These are phyloP conservation scores for Melipona beecheii DNA, from an alignment of 2,888 invertebrate species.

Conservation along the genomic window DNA sequence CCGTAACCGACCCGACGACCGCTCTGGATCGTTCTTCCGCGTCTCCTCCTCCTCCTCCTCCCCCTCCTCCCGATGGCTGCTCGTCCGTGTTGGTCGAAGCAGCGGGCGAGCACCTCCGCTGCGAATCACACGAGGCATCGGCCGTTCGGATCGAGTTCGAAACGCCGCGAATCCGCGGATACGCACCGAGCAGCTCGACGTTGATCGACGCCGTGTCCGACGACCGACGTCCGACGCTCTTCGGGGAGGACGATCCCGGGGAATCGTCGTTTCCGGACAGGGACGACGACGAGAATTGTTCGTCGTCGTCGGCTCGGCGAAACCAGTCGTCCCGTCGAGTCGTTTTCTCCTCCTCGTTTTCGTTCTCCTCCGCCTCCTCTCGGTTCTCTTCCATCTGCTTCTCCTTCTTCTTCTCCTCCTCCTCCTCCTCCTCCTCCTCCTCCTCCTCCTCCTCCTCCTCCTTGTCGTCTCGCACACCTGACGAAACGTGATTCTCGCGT, in stretches of 20 bases:
- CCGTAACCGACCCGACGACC: neutral
- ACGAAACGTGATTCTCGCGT: neutral
- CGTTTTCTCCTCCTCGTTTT: neutral
- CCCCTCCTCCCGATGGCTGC: slow-evolving; percentile 37
- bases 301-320: slow-evolving; percentile 50
- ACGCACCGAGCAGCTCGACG: slow-evolving; percentile 78
- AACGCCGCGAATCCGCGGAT: slow-evolving; percentile 66
- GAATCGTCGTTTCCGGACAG: slow-evolving; percentile 44
- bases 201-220: slow-evolving; percentile 58
- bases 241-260: neutral
- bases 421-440: neutral
- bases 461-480: slow-evolving; percentile 3
- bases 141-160: slow-evolving; percentile 39
- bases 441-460: neutral
- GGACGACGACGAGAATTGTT: slow-evolving; percentile 68
- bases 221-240: neutral
- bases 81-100: slow-evolving; percentile 76
- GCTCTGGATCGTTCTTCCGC: neutral
- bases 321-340: slow-evolving; percentile 65
- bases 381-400: neutral
- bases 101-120: slow-evolving; percentile 75
- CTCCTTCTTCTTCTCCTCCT: neutral
- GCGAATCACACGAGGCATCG: slow-evolving; percentile 68
- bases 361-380: neutral
- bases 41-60: slow-evolving; percentile 1